A percentile compares a stretch with the other conserved stretches of the same genome.
phyloP scores from a whole-genome alignment of 2,888 invertebrate genomes.

The Chaetogeoica ovagalla region DNA sequence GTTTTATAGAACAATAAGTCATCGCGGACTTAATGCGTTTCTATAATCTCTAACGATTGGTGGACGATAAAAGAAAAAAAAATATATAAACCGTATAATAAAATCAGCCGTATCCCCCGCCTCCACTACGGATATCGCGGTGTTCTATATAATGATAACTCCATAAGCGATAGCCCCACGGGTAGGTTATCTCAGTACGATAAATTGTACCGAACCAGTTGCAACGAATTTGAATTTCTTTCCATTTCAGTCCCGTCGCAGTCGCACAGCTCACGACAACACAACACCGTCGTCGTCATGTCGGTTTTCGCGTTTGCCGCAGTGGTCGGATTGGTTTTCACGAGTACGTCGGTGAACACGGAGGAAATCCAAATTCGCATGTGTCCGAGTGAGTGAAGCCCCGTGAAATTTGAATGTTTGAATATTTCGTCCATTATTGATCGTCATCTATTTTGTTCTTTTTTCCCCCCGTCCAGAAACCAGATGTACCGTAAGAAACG shows the following conservation, averaged over 20 bases:
- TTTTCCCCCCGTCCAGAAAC: slow-evolving; percentile 19
- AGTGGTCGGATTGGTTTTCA: not conserved
- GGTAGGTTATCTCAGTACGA: slow-evolving; percentile 7
- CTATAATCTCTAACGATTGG: too few species aligned
- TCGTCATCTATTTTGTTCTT: not conserved
- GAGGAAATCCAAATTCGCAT: slow-evolving; percentile 7
- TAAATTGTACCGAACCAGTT: slow-evolving; percentile 1
- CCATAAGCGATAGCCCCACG: not conserved
- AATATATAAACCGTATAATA: too few species aligned
- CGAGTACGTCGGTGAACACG: not conserved
- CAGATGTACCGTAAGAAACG: not conserved
- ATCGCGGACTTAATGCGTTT: too few species aligned
- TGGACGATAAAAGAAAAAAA: too few species aligned
- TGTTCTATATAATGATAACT: too few species aligned
- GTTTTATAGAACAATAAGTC: too few species aligned
- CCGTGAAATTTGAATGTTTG: not conserved
- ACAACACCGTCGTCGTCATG: too few species aligned
- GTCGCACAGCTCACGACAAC: not conserved
- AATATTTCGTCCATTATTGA: not conserved
- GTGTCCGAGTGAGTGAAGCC: slow-evolving; percentile 20
- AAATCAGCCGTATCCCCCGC: too few species aligned
- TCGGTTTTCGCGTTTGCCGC: not conserved
- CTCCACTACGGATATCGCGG: too few species aligned
- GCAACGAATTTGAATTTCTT: not conserved
- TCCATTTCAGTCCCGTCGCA: too few species aligned